Evolutionary conservation across 64 coral and sea anemone species (phyloP).

Genomic region (Acropora yongei): DNA sequence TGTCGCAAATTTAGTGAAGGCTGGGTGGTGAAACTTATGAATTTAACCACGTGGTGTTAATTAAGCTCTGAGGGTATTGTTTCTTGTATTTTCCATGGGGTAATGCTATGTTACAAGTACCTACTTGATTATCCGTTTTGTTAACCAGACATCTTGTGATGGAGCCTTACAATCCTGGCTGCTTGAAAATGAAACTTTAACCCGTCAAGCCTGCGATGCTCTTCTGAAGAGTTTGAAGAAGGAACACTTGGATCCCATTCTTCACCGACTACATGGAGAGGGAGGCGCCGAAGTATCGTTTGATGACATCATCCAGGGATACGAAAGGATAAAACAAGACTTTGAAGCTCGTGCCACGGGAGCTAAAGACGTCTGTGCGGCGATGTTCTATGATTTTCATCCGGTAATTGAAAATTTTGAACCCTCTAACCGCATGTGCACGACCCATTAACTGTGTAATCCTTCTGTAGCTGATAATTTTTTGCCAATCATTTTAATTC

Average conservation of each 20-base stretch:
- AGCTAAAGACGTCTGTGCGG: constrained; percentile 63
- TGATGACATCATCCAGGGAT: constrained; percentile 62
- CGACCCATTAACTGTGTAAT: too few relatives aligned
- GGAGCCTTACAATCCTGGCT: background rate
- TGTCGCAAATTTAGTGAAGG: too few relatives aligned
- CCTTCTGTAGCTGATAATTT: too few relatives aligned
- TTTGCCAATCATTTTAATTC: too few relatives aligned
- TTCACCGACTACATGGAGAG: background rate
- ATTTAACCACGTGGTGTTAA: constrained; percentile 16
- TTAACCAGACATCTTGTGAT: background rate
- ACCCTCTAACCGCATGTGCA: too few relatives aligned
- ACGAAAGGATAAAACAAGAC: constrained; percentile 41
- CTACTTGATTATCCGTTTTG: background rate
- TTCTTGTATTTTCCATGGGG: too few relatives aligned
- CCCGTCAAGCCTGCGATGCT: background rate
- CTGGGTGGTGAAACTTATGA: too few relatives aligned
- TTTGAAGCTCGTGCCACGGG: constrained; percentile 37
- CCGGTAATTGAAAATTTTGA: constrained; percentile 40
- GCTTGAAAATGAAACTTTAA: constrained; percentile 16
- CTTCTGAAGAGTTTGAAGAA: constrained; percentile 9
- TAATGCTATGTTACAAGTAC: background rate
- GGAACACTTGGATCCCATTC: constrained; percentile 22
- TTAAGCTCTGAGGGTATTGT: constrained; percentile 26
- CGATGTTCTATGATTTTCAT: constrained; percentile 64
- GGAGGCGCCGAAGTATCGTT: constrained; percentile 45